These are phyloP conservation scores for Cariama cristata DNA, from an alignment of 2,113 vertebrate species.

Conservation along the genomic window DNA sequence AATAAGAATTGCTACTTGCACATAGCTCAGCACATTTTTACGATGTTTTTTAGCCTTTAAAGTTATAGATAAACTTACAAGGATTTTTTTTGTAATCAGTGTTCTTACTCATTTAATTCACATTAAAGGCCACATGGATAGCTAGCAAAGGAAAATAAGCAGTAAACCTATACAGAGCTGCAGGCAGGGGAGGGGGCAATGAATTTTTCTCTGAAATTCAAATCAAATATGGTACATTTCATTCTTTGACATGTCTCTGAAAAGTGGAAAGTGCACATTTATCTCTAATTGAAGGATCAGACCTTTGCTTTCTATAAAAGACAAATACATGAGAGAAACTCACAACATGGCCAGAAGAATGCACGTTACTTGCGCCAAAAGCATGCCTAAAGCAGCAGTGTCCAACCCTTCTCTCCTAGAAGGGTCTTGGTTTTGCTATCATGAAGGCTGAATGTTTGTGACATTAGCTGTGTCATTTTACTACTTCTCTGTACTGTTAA, in stretches of 20 bases:
- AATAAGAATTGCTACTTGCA: background rate
- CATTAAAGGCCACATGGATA: background rate
- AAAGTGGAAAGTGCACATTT: background rate
- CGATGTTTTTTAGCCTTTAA: rapidly evolving
- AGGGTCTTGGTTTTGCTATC: background rate
- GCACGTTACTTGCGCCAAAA: background rate
- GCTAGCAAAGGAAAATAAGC: background rate
- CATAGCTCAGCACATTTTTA: background rate
- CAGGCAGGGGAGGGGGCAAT: background rate
- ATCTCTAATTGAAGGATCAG: background rate
- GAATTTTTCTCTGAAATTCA: background rate
- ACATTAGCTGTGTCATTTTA: background rate
- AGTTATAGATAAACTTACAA: background rate
- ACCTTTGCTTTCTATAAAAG: background rate
- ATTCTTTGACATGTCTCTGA: background rate
- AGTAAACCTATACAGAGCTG: background rate
- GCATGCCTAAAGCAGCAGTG: background rate
- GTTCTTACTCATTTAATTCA: background rate
- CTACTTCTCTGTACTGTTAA: background rate
- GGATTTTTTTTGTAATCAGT: background rate
- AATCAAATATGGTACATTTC: background rate
- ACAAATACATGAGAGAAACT: background rate
- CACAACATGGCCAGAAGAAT: background rate
- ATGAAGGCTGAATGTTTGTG: background rate
- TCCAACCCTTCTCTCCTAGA: background rate